Conservation (phyloP, 2,888 invertebrate species). For the Tipula confusa region DNA sequence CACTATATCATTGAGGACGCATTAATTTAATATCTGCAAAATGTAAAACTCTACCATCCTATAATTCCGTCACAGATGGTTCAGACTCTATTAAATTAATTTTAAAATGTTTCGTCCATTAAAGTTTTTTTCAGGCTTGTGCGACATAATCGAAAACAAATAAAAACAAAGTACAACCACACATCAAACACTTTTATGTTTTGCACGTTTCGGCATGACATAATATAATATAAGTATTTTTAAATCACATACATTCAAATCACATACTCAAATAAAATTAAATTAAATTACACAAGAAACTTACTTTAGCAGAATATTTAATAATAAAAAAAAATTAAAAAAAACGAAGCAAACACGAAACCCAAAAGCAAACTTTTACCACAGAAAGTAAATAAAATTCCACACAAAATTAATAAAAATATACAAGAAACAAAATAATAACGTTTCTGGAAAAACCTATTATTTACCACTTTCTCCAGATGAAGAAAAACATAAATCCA, state of each 20-base stretch:
- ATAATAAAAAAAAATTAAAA: too few species aligned
- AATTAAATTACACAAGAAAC: slow-evolving; percentile 20
- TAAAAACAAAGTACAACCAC: too few species aligned
- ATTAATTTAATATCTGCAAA: too few species aligned
- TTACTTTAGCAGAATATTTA: not conserved
- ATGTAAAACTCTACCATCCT: too few species aligned
- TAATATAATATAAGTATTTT: not conserved
- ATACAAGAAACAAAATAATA: not conserved
- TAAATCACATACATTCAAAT: not conserved
- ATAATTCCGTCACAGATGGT: too few species aligned
- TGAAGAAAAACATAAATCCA: not conserved
- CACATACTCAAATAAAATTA: not conserved
- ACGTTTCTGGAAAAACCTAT: not conserved
- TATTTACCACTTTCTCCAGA: not conserved
- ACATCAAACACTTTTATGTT: too few species aligned
- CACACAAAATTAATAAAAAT: not conserved
- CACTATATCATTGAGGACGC: too few species aligned
- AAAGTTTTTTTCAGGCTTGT: too few species aligned
- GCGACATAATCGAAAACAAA: too few species aligned
- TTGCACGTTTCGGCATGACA: too few species aligned
- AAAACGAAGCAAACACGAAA: not conserved
- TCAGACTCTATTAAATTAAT: too few species aligned
- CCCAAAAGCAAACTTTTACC: slow-evolving; percentile 12
- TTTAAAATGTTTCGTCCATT: too few species aligned
- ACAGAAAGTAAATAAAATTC: not conserved